Conservation (phyloP, 2,888 invertebrate genomes). For the Amiota minor region DNA sequence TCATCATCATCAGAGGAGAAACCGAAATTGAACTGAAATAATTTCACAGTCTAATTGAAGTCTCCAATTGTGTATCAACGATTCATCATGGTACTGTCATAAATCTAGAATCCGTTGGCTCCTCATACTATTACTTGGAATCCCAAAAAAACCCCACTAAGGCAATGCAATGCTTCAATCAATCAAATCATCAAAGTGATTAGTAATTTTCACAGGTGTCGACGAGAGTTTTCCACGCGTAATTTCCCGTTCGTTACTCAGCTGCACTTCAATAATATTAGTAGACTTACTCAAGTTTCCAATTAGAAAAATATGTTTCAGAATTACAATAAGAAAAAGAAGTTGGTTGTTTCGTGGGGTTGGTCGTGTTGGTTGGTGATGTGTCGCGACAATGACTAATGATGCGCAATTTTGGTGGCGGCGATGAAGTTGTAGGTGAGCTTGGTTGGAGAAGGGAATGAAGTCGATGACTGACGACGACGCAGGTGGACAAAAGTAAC, state of each 20-base stretch:
- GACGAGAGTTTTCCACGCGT: not conserved
- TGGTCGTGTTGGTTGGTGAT: not conserved
- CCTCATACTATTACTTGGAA: no score
- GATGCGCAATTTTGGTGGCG: slow-evolving; percentile 60
- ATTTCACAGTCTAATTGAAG: no score
- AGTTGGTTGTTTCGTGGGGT: no score
- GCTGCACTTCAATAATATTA: not conserved
- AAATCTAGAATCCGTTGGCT: no score
- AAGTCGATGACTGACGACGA: not conserved
- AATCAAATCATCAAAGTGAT: slow-evolving; percentile 28
- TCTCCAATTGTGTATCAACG: no score
- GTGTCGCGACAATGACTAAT: slow-evolving; percentile 63
- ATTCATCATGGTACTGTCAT: no score
- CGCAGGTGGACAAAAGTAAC: slow-evolving; percentile 18
- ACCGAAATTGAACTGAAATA: no score
- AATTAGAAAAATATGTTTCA: slow-evolving; percentile 6
- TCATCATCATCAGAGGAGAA: no score
- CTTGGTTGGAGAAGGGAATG: not conserved
- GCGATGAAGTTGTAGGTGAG: slow-evolving; percentile 35
- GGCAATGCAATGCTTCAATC: slow-evolving; percentile 21
- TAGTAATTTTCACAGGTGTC: slow-evolving; percentile 28
- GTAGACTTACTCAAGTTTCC: slow-evolving; percentile 21
- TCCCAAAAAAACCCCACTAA: no score
- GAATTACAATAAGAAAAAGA: no score
- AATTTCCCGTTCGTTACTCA: not conserved